A percentile compares a stretch with the other conserved stretches of the same genome.
phyloP scores from a whole-genome alignment of 2,888 invertebrate genomes.

The Limnephilus rhombicus region DNA sequence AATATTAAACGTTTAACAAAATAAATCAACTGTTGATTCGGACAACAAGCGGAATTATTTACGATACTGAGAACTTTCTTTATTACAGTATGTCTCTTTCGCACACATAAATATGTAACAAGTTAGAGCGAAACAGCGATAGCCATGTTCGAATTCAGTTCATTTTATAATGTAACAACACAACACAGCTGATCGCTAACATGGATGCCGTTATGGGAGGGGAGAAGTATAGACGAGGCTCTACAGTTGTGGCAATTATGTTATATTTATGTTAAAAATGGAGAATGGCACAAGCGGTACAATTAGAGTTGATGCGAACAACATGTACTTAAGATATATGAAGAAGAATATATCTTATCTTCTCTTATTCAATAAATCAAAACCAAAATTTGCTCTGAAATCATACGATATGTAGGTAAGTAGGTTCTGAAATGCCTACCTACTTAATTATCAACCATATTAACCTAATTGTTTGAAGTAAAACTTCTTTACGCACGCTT shows the following conservation, averaged over 20 bases:
- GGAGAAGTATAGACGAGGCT: conserved; percentile 16
- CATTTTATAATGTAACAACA: conserved; percentile 38
- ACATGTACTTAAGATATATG: too few relatives aligned
- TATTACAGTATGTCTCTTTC: conserved; percentile 9
- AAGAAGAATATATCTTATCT: too few relatives aligned
- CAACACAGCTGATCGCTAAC: conserved; percentile 55
- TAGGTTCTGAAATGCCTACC: too few relatives aligned
- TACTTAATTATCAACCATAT: too few relatives aligned
- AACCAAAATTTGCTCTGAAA: too few relatives aligned
- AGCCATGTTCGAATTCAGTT: conserved; percentile 11
- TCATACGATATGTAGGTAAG: too few relatives aligned
- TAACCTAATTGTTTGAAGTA: too few relatives aligned
- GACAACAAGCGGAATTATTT: background rate
- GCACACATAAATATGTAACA: background rate
- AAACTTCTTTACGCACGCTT: too few relatives aligned
- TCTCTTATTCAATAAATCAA: too few relatives aligned
- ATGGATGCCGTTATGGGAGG: conserved; percentile 49
- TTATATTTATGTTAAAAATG: background rate
- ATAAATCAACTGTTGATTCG: background rate
- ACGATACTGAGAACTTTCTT: conserved; percentile 21
- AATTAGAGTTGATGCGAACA: background rate
- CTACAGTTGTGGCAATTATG: background rate
- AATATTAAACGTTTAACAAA: background rate
- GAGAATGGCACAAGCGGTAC: too few relatives aligned
- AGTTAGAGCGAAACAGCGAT: conserved; percentile 10